Base-by-base conservation (phyloP, 2,113 vertebrate species). In the Callipepla squamata region DNA sequence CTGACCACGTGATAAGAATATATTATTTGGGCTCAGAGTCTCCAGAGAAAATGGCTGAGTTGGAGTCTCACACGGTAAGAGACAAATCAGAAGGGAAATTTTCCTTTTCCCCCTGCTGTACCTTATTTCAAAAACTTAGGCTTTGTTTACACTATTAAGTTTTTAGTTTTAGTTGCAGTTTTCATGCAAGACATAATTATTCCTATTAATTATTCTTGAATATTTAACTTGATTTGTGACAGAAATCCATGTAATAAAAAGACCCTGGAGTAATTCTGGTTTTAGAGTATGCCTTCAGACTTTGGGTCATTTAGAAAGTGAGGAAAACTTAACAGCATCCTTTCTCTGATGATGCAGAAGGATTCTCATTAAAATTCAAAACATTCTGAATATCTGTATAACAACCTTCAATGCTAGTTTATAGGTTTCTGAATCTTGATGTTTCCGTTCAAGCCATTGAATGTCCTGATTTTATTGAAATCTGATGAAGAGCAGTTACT, bases 1-100 rank as follows among this genome's bases (percentile, higher is more conserved):
- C 99, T 58, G 99, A 99, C 96, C 99, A 99, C 12, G 98, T 99
- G 92, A 99, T 99, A 95, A 98, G 99, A 92, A 98, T 99, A 94
- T 99, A 99, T 97, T 99, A 99, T 96, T 98, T 99, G 96, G 99
- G 99, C 84, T 98, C 97, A 47, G 99, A 99, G 78, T 97, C 97
- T 17, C 99, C 99, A 2, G 98, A 99, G 97, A 99, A 99, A 97
- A 98, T 99, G 75, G 99, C 99, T 11, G 99, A 99, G 96, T 97
- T 99, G 96, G 99, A 99, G 80, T 98, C 98, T 74, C 99, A 99
- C 87, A 98, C 98, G 97, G 99, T 99, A 97, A 98, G 98, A 94
- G 16, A 28, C 47, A 63, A 94, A 90, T n/a, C 28, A 30, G 63
- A 81, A 92, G 67, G 16, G 12, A 78, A 74, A 70, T 45, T 4